Percentiles rank a stretch among this genome's conserved stretches.
Conservation (phyloP, 2,113 vertebrate genomes). For the Dendrocopos noguchii region DNA sequence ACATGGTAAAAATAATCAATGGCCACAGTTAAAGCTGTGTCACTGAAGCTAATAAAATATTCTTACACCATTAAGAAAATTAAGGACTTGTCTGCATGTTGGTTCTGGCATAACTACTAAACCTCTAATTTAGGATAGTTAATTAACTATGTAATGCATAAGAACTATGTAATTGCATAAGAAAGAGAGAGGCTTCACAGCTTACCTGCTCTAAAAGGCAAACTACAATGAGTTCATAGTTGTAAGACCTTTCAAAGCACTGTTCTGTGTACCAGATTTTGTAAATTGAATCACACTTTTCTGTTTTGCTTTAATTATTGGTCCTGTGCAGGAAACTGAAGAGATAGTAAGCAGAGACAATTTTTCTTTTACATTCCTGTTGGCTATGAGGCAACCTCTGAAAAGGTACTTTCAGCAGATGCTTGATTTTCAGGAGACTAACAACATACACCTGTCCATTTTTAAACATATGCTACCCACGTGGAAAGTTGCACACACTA, state of each 20-base stretch:
- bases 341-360: background rate
- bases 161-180: no score
- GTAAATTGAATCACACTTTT: background rate
- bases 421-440: constrained; percentile 28
- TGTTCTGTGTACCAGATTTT: background rate
- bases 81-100: background rate
- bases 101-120: background rate
- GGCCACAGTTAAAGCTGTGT: background rate
- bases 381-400: background rate
- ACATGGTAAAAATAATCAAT: background rate
- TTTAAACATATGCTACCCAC: constrained; percentile 57
- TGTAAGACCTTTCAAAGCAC: background rate
- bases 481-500: constrained; percentile 45
- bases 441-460: constrained; percentile 58
- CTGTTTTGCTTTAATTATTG: background rate
- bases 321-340: background rate
- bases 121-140: background rate
- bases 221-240: background rate
- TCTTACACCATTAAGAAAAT: background rate
- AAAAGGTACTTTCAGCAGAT: constrained; percentile 47
- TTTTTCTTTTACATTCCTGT: background rate
- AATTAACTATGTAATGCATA: no score
- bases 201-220: background rate
- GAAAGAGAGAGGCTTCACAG: background rate
- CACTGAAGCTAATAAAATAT: background rate